Evolutionary conservation across 2,888 invertebrate genomes (phyloP), one percentile per base, ranked within the genome.

Genomic region (Drosophila nr. fundita): DNA sequence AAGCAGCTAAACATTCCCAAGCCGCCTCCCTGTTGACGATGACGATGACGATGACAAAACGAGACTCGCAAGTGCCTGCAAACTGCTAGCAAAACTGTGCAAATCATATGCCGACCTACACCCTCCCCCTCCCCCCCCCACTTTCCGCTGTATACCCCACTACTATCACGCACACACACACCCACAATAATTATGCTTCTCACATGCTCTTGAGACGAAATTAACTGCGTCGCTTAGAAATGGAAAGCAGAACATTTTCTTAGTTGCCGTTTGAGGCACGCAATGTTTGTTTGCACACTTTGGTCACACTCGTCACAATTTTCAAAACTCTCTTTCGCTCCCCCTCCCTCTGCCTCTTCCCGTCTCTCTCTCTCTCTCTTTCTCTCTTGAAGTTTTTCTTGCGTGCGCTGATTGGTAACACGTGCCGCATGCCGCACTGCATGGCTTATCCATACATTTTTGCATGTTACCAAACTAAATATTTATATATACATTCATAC

Each of bases 341-440:
- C 4, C 8, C 8, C 15, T 7, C 32, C n/a, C 38, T 32, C 30
- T 10, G 0, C 10, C 10, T 4, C 3, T 10, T 10, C 30, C 0
- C 30, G 10, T 30, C 10, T 32, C 3, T 32, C 10, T 30, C 30
- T 3, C 36, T 36, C 21, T 48, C 30, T 3, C 36, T 36, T n/a
- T 48, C 30, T 36, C 30, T 60, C 55, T 15, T 29, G 11, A 32
- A n/a, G 27, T 27, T 70, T 34, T 40, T 30, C 62, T 58, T 62
- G 52, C 78, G 58, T 70, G 64, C 55, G 70, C 55, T 73, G 83
- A 82, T 85, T 82, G 73, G 80, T 80, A 82, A 71, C 82, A 85
- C 86, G 82, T 85, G 82, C 70, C 76, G 75, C 70, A 71, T 58
- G 67, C 65, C 55, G 42, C 52, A 72, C 60, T 48, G 52, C 62